Evolutionary conservation across 2,113 vertebrate species (phyloP), one percentile per base, ranked within the genome.

Genomic region (Cinclus mexicanus): DNA sequence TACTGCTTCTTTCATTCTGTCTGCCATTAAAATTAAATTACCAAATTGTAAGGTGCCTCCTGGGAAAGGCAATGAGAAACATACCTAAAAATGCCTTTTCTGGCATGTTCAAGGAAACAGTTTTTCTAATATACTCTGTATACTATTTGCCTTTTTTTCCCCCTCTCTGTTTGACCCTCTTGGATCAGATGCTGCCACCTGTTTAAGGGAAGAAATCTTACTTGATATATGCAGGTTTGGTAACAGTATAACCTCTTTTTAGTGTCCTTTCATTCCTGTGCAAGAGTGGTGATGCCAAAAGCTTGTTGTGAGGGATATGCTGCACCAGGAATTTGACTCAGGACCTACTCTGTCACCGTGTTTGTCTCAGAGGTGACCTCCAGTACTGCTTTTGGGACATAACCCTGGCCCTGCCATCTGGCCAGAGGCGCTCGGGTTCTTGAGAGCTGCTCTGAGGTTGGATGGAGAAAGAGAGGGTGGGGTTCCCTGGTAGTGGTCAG

Each of bases 381-480:
- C 23, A 26, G 35, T 47, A 50, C 72, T 69, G 23, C 41, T 65
- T 44, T 41, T 1, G 8, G 63, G 35, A 25, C 9, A 3, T 39
- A 35, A 4, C 19, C 25, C 3, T 14, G 17, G 50, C 42, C 19
- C 46, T 57, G 37, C 12, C 37, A 1, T 42, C 35, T 25, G 12
- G 22, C 55, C 44, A 67, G 55, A 31, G 35, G 23, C 49, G 22
- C 37, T 71, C 1, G 1, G 15, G 21, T 67, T 60, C 50, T 31
- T 28, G 53, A 47, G 49, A 83, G 53, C 64, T 74, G 65, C 44
- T 74, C 42, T 83, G 78, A 70, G 69, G 72, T 29, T 24, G 83
- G 37, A 74, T 72, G 59, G 71, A 82, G 92, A 44, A 64, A 50
- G 70, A 71, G 84, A 71, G 71, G 87, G 82, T 79, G 83, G 89